Percentiles rank a stretch among this genome's conserved stretches.
phyloP scores from a whole-genome alignment of 92 coral and sea anemone species.

The Heliopora coerulea region DNA sequence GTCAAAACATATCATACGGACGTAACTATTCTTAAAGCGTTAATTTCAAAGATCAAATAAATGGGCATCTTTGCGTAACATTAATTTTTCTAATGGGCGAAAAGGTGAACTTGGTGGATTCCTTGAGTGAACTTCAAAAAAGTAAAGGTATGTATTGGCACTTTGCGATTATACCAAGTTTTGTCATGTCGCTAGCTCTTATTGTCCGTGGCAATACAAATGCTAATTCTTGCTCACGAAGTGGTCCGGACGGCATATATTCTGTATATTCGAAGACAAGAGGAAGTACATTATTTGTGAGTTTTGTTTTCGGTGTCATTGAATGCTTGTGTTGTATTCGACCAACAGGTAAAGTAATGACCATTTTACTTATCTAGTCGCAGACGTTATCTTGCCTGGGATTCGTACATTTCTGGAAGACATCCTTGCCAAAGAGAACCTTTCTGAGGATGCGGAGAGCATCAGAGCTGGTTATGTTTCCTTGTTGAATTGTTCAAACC shows the following conservation, averaged over 20 bases:
- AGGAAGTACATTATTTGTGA: too few species aligned
- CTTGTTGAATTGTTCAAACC: constrained; percentile 50
- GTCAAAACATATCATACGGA: not conserved
- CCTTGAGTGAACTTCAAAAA: not conserved
- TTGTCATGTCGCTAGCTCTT: not conserved
- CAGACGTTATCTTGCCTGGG: constrained; percentile 75
- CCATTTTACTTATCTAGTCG: constrained; percentile 52
- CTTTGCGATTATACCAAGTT: not conserved
- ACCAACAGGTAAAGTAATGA: too few species aligned
- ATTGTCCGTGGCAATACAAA: not conserved
- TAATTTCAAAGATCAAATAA: not conserved
- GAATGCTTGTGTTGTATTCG: too few species aligned
- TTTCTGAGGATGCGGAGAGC: constrained; percentile 71
- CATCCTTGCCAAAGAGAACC: constrained; percentile 60
- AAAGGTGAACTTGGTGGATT: not conserved
- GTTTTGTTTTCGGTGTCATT: too few species aligned
- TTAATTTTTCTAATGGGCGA: not conserved
- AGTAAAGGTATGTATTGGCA: not conserved
- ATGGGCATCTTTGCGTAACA: not conserved
- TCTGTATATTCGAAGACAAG: not conserved
- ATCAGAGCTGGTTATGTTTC: constrained; percentile 61
- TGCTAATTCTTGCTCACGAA: not conserved
- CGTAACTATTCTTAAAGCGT: not conserved
- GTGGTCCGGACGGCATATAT: not conserved
- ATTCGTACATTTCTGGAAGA: constrained; percentile 68